phyloP scores from a whole-genome alignment of 2,888 invertebrate genomes.

The Cyclophora albipunctata region DNA sequence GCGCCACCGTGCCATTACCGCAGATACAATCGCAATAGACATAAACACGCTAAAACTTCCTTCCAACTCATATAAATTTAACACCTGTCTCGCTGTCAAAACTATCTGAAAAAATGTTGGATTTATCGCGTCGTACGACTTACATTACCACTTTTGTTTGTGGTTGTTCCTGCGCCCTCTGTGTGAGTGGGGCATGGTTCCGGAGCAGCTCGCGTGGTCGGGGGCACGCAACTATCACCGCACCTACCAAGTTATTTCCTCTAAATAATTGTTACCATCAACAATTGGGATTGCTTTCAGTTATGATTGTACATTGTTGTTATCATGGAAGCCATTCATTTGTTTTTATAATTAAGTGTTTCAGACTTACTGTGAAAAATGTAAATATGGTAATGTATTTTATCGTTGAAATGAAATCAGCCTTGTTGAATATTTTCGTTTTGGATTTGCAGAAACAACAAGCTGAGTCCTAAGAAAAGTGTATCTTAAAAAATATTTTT shows the following conservation, averaged over 20 bases:
- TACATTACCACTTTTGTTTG: constrained; percentile 34
- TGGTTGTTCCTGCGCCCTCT: constrained; percentile 15
- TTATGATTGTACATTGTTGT: constrained; percentile 14
- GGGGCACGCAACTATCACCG: constrained; percentile 29
- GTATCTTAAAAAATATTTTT: no score
- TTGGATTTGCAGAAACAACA: no score
- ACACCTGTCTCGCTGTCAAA: constrained; percentile 55
- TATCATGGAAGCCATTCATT: not conserved
- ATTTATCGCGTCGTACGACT: constrained; percentile 19
- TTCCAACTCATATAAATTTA: constrained; percentile 49
- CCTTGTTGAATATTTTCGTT: no score
- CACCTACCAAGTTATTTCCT: constrained; percentile 42
- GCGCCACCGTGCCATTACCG: constrained; percentile 18
- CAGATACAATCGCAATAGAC: constrained; percentile 40
- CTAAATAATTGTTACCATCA: constrained; percentile 56
- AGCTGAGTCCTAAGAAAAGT: no score
- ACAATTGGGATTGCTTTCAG: constrained; percentile 31
- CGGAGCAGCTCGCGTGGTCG: constrained; percentile 24
- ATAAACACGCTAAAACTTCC: constrained; percentile 43
- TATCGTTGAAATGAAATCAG: no score
- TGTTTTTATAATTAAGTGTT: no score
- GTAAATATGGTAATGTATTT: no score
- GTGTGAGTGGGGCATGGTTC: constrained; percentile 25
- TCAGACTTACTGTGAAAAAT: no score
- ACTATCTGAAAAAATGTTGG: constrained; percentile 23